phyloP scores from a whole-genome alignment of 2,888 invertebrate genomes.

The Catocala nupta region DNA sequence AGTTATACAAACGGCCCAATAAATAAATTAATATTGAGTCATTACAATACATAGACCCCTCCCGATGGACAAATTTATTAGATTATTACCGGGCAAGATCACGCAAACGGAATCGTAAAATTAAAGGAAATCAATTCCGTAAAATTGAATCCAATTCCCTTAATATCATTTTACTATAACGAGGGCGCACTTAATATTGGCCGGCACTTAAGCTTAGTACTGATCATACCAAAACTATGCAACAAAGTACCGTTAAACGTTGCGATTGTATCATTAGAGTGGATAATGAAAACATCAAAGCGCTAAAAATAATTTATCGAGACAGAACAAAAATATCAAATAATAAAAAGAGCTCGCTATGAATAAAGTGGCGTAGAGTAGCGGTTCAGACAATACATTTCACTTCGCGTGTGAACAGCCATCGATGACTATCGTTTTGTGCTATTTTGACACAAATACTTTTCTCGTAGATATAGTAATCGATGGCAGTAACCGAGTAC shows the following conservation, averaged over 20 bases:
- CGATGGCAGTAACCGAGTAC: constrained; percentile 67
- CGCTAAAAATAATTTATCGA: constrained; percentile 61
- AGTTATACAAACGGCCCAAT: constrained; percentile 63
- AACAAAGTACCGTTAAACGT: constrained; percentile 19
- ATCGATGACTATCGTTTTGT: constrained; percentile 78
- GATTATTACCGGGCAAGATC: constrained; percentile 84
- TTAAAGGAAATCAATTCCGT: constrained; percentile 82
- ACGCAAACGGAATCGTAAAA: constrained; percentile 87
- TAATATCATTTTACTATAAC: constrained; percentile 63
- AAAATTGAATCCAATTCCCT: constrained; percentile 82
- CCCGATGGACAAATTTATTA: constrained; percentile 83
- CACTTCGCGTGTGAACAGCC: constrained; percentile 73
- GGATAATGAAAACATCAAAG: constrained; percentile 65
- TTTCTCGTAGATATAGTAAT: constrained; percentile 75
- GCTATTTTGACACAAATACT: constrained; percentile 77
- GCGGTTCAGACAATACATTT: constrained; percentile 71
- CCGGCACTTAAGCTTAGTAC: constrained; percentile 24
- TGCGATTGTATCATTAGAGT: constrained; percentile 43
- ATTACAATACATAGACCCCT: constrained; percentile 69
- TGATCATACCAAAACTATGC: constrained; percentile 17
- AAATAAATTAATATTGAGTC: constrained; percentile 78
- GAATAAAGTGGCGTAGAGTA: constrained; percentile 65
- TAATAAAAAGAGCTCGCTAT: constrained; percentile 60
- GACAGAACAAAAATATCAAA: constrained; percentile 61
- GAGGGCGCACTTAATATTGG: constrained; percentile 47